A percentile compares a stretch with the other conserved stretches of the same genome.
Conservation (phyloP, 2,888 invertebrate genomes). For the Patella depressa region DNA sequence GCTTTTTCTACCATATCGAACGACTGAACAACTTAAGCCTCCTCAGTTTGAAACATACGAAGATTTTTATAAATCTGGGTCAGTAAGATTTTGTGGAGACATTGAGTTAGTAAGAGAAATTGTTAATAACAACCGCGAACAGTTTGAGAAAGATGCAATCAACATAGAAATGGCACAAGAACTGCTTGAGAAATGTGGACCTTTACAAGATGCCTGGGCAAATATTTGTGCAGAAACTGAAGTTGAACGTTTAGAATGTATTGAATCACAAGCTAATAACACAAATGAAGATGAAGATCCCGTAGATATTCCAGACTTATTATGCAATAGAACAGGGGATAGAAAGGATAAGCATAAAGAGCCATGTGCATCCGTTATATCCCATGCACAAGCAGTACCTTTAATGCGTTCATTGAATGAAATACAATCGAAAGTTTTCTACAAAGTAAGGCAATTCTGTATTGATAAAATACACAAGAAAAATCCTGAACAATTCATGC, state of each 20-base stretch:
- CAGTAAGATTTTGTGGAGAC: background rate
- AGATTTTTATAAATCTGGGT: slow-evolving; percentile 4
- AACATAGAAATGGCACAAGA: too few species aligned
- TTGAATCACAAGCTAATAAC: too few species aligned
- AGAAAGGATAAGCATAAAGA: background rate
- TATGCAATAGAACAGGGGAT: too few species aligned
- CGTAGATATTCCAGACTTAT: too few species aligned
- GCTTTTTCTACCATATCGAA: slow-evolving; percentile 10
- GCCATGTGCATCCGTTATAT: background rate
- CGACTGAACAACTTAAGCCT: background rate
- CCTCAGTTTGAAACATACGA: background rate
- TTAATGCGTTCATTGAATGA: slow-evolving; percentile 19
- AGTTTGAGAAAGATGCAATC: background rate
- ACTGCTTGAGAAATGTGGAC: too few species aligned
- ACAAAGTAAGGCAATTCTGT: slow-evolving; percentile 26
- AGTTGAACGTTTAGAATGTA: background rate
- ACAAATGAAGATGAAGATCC: too few species aligned
- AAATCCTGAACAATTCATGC: slow-evolving; percentile 5
- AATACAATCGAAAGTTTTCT: slow-evolving; percentile 24
- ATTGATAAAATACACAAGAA: background rate
- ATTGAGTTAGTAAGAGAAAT: background rate
- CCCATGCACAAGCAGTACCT: background rate
- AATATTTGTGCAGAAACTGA: slow-evolving; percentile 10
- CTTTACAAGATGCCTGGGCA: slow-evolving; percentile 14
- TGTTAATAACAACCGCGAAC: background rate